Base-by-base conservation (phyloP, 1,140 invertebrate species). In the Dryas iulia region DNA sequence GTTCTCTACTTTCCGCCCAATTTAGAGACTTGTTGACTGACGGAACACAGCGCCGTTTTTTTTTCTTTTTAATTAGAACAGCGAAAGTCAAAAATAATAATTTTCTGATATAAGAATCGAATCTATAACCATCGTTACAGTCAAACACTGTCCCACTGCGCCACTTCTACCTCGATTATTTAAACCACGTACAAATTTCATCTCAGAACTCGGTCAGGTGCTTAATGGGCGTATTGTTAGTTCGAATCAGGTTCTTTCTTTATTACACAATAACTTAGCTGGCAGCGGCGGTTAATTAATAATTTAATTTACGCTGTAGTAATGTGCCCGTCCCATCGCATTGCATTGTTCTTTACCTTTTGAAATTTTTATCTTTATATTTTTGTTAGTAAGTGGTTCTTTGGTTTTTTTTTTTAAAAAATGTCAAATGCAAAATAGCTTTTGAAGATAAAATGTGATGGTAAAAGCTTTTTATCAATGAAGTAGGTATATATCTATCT, bases 81-180 rank as follows among this genome's bases (percentile, higher is more conserved):
- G n/a, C n/a, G n/a, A n/a, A n/a, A n/a, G n/a, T n/a, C n/a, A n/a
- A n/a, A n/a, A n/a, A n/a, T n/a, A n/a, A n/a, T n/a, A n/a, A n/a
- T n/a, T n/a, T n/a, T n/a, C n/a, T n/a, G n/a, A n/a, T n/a, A 0
- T 18, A 2, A 1, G 12, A n/a, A 18, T 39, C 35, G 14, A 18
- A 14, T n/a, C 14, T 4, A n/a, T n/a, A n/a, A n/a, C n/a, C n/a
- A n/a, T n/a, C n/a, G n/a, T n/a, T n/a, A n/a, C n/a, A n/a, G n/a
- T n/a, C n/a, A n/a, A n/a, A n/a, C n/a, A n/a, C 7, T 14, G 35
- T 6, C 6, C 26, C 26, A 6, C 26, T 28, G 26, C 2, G 26
- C 35, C 35, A 39, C 35, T 14, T 6, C 3, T 14, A 18, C 54
- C 53, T 66, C 71, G 60, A 63, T 73, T 73, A 72, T 73, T 71